Conservation (phyloP, 2,888 invertebrate species). For the Lasioglossum zephyrum region DNA sequence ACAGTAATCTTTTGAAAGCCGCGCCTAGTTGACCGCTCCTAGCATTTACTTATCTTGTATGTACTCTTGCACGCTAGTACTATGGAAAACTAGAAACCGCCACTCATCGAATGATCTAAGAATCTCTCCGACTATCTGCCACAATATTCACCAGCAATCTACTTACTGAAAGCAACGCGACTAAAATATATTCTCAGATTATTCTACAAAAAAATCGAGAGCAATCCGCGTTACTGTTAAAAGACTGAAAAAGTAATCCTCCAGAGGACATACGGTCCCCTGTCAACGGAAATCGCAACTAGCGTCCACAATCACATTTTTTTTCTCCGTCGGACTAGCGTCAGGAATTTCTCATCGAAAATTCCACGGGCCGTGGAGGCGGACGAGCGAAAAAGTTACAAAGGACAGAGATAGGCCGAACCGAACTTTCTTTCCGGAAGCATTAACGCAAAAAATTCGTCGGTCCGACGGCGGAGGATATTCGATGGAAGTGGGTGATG, state of each 20-base stretch:
- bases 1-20: slow-evolving; percentile 65
- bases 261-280: slow-evolving; percentile 2
- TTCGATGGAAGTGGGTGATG: slow-evolving; percentile 29
- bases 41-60: slow-evolving; percentile 47
- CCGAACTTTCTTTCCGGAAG: slow-evolving; percentile 38
- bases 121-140: neutral
- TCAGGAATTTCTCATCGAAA: slow-evolving; percentile 60
- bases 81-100: neutral
- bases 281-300: slow-evolving; percentile 52
- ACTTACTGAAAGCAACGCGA: neutral
- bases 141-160: neutral
- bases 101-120: neutral
- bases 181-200: neutral
- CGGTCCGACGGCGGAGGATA: slow-evolving; percentile 30
- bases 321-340: slow-evolving; percentile 37
- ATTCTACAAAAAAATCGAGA: neutral
- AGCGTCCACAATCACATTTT: slow-evolving; percentile 60
- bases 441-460: slow-evolving; percentile 65
- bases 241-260: slow-evolving; percentile 37
- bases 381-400: slow-evolving; percentile 27
- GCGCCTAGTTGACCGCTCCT: slow-evolving; percentile 61
- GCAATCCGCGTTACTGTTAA: slow-evolving; percentile 13
- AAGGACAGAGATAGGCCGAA: slow-evolving; percentile 47
- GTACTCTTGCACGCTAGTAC: slow-evolving; percentile 36
- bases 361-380: slow-evolving; percentile 39